Base-by-base conservation (phyloP, 2,888 invertebrate genomes). In the Resseliella maxima region DNA sequence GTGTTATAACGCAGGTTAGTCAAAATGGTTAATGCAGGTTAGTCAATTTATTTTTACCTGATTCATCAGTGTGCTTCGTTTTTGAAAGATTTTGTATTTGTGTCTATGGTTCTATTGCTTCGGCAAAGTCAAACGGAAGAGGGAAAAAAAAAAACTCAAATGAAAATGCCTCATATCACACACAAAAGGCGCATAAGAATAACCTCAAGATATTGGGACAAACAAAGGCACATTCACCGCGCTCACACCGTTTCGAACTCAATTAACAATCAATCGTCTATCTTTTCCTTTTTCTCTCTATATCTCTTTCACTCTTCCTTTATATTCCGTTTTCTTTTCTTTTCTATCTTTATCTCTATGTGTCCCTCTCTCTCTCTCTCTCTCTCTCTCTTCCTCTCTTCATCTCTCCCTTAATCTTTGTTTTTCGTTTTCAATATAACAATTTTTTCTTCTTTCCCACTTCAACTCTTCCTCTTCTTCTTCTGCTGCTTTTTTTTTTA, bases 1-100 rank as follows among this genome's bases (percentile, higher is more conserved):
- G 27, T 59, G 27, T 59, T 59, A 24, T 59, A 6, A 27, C 59
- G 21, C 59, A 24, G 24, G n/a, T n/a, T n/a, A 24, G 24, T 59
- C 24, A 12, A n/a, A n/a, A 1, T 50, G 10, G 50, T 59, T 59
- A 27, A 59, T 59, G 59, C 59, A 59, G 59, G 59, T 59, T 59
- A 59, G 59, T n/a, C 59, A 24, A 59, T 59, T 5, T 24, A 59
- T 59, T 59, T 59, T 27, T 59, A 59, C 59, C 59, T 59, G 59
- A 27, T 15, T 59, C n/a, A n/a, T n/a, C n/a, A n/a, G n/a, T n/a
- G n/a, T n/a, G n/a, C n/a, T 59, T 59, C 59, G 15, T 59, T 59
- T 24, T 59, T 59, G 24, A n/a, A n/a, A n/a, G 59, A 59, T 50
- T 10, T 50, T 50, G 50, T 50, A 8, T 50, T 21, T 2, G 50